A percentile compares a stretch with the other conserved stretches of the same genome.
Conservation (phyloP, 2,888 invertebrate genomes). For the Stegophylla sp. region DNA sequence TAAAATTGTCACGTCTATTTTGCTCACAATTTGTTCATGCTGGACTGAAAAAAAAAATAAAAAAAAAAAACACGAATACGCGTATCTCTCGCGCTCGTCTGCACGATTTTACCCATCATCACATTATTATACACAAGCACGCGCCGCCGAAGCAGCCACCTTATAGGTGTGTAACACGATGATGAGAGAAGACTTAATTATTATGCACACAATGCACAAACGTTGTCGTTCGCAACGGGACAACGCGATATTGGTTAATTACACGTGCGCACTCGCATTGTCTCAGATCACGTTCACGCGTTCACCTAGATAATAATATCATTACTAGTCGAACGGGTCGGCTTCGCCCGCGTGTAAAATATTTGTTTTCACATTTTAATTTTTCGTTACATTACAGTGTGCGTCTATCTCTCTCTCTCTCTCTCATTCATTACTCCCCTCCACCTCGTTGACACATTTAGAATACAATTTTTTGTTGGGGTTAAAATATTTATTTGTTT, state of each 20-base stretch:
- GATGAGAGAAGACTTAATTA: slow-evolving; percentile 42
- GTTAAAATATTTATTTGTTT: too few species aligned
- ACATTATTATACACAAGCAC: background rate
- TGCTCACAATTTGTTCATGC: slow-evolving; percentile 25
- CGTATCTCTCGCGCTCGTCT: background rate
- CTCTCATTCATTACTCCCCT: too few species aligned
- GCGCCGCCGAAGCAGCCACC: background rate
- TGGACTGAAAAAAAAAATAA: background rate
- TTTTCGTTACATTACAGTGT: too few species aligned
- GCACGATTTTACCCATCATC: slow-evolving; percentile 15
- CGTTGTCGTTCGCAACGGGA: background rate
- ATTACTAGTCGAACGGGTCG: too few species aligned
- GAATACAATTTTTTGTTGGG: too few species aligned
- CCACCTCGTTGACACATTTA: too few species aligned
- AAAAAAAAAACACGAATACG: background rate
- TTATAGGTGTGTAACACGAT: background rate
- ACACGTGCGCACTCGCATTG: background rate
- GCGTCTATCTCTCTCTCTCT: too few species aligned
- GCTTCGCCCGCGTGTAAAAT: too few species aligned
- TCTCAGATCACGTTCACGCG: too few species aligned
- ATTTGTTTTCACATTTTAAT: too few species aligned
- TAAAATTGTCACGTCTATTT: slow-evolving; percentile 37
- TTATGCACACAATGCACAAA: slow-evolving; percentile 19
- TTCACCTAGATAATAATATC: too few species aligned
- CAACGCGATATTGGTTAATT: slow-evolving; percentile 27